These are phyloP conservation scores for Ectropis grisescens DNA, from an alignment of 1,140 invertebrate genomes.

Conservation along the genomic window DNA sequence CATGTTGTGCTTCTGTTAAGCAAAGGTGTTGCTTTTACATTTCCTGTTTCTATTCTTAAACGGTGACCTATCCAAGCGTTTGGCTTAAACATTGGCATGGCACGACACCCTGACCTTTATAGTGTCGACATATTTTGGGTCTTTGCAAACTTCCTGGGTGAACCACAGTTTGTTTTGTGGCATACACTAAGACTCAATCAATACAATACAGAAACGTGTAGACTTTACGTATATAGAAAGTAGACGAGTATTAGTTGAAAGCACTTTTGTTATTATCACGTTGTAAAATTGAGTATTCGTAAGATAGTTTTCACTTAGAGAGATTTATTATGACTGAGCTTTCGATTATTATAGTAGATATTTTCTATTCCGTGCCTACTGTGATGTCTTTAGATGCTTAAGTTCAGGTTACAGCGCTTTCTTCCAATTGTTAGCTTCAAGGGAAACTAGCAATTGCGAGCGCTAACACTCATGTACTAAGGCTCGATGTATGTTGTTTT, in stretches of 20 bases:
- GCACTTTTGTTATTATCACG: no score
- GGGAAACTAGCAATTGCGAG: constrained; percentile 36
- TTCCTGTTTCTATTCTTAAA: constrained; percentile 50
- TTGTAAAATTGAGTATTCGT: no score
- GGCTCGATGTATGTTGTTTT: constrained; percentile 70
- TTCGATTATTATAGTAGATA: no score
- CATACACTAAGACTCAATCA: constrained; percentile 17
- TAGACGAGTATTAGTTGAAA: no score
- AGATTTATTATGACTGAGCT: no score
- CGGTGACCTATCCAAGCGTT: constrained; percentile 54
- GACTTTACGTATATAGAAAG: no score
- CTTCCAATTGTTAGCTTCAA: constrained; percentile 29
- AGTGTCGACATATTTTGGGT: constrained; percentile 17
- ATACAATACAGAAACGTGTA: no score
- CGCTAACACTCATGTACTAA: constrained; percentile 59
- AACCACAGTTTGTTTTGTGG: constrained; percentile 28
- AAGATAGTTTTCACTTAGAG: no score
- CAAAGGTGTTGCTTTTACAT: constrained; percentile 62
- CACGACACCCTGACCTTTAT: constrained; percentile 42
- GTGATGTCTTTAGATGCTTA: constrained; percentile 52
- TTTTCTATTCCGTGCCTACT: constrained; percentile 16
- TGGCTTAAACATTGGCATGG: constrained; percentile 63
- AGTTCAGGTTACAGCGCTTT: constrained; percentile 37
- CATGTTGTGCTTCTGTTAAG: constrained; percentile 47
- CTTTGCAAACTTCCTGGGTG: constrained; percentile 12